A percentile compares a stretch with the other conserved stretches of the same genome.
These are phyloP conservation scores for Patella depressa DNA, from an alignment of 2,888 invertebrate species.

Conservation along the genomic window DNA sequence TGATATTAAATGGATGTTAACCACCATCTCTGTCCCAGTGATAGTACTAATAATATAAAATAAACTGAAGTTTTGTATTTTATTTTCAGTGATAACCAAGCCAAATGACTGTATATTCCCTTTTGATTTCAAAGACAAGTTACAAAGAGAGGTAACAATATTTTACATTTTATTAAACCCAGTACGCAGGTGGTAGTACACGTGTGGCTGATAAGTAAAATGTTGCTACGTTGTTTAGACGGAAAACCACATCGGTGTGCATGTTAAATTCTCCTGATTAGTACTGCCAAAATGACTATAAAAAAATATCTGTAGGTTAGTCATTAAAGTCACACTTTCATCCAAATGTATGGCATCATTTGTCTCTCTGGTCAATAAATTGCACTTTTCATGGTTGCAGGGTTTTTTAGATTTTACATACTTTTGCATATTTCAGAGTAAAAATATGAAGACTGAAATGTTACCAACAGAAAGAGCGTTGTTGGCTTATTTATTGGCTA, in stretches of 20 bases:
- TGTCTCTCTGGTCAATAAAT: not conserved
- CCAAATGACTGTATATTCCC: constrained; percentile 87
- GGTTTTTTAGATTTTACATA: constrained; percentile 4
- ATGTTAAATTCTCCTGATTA: too few relatives aligned
- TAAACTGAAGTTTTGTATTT: constrained; percentile 11
- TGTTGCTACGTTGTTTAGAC: too few relatives aligned
- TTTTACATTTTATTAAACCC: too few relatives aligned
- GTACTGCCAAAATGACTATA: too few relatives aligned
- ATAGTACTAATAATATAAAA: not conserved
- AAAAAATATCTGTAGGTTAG: too few relatives aligned
- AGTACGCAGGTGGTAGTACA: too few relatives aligned
- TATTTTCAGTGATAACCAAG: constrained; percentile 81
- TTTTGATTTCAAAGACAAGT: constrained; percentile 81
- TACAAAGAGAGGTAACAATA: constrained; percentile 52
- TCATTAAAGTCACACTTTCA: too few relatives aligned
- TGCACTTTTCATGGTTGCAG: not conserved
- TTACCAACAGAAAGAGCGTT: constrained; percentile 88
- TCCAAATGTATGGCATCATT: not conserved
- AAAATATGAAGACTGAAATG: constrained; percentile 78
- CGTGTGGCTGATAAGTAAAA: too few relatives aligned
- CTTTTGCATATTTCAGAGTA: constrained; percentile 49
- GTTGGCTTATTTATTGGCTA: constrained; percentile 87
- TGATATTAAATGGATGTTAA: too few relatives aligned
- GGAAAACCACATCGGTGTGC: too few relatives aligned
- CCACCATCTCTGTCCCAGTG: not conserved